Conservation (phyloP, 2,888 invertebrate species). For the Platycheirus albimanus region DNA sequence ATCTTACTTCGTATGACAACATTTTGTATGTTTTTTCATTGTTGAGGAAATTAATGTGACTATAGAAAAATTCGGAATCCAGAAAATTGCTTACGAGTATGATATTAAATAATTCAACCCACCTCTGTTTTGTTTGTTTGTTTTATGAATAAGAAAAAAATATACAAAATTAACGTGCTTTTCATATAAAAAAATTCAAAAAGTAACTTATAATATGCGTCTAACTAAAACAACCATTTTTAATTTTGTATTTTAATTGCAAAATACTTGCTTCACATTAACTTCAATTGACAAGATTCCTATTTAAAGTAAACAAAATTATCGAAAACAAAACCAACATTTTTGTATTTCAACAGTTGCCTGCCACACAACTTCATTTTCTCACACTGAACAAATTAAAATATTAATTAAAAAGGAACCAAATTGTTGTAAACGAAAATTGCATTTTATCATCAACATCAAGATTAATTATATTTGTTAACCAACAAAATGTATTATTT, state of each 20-base stretch:
- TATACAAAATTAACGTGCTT: too few species aligned
- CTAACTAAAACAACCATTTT: slow-evolving; percentile 46
- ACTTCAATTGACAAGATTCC: background rate
- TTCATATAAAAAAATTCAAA: background rate
- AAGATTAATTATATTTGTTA: background rate
- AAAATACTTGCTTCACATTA: slow-evolving; percentile 25
- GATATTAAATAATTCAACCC: too few species aligned
- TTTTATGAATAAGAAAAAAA: too few species aligned
- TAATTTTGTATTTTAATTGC: too few species aligned
- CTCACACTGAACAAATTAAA: background rate
- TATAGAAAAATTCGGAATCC: too few species aligned
- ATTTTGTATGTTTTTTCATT: too few species aligned
- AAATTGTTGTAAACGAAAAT: slow-evolving; percentile 58
- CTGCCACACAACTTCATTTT: slow-evolving; percentile 24
- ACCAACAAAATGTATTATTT: slow-evolving; percentile 25
- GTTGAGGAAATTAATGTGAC: too few species aligned
- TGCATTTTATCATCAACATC: slow-evolving; percentile 28
- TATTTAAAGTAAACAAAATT: slow-evolving; percentile 20
- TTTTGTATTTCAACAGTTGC: slow-evolving; percentile 8
- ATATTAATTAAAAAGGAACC: background rate
- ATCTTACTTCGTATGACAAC: too few species aligned
- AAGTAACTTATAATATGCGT: slow-evolving; percentile 1
- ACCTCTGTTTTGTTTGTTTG: too few species aligned
- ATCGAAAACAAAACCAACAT: slow-evolving; percentile 51
- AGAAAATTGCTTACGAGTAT: too few species aligned